A percentile compares a stretch with the other conserved stretches of the same genome.
phyloP scores from a whole-genome alignment of 1,140 invertebrate genomes.

The Drepana arcuata region DNA sequence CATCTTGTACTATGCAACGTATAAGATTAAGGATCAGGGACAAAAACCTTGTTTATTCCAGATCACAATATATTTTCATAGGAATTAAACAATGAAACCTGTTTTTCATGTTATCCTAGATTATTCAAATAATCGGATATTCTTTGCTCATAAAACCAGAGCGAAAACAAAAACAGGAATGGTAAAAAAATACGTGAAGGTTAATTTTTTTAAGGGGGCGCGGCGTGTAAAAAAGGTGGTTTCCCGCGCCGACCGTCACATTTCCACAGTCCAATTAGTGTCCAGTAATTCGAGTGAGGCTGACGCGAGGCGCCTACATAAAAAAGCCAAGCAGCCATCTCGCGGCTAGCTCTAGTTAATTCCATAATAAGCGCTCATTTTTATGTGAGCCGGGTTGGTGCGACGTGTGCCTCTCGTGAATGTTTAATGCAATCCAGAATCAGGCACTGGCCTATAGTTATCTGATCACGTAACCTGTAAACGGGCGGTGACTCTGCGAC shows the following conservation, averaged over 20 bases:
- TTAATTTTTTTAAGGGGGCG: no score
- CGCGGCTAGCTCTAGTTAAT: conserved; percentile 53
- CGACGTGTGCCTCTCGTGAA: conserved; percentile 43
- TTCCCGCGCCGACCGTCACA: conserved; percentile 52
- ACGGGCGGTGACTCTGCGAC: conserved; percentile 24
- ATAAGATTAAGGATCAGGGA: no score
- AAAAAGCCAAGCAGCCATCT: conserved; percentile 48
- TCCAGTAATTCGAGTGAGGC: conserved; percentile 59
- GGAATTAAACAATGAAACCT: no score
- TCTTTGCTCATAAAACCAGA: no score
- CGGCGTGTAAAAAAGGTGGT: conserved; percentile 43
- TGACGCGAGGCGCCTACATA: conserved; percentile 44
- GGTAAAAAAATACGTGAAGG: no score
- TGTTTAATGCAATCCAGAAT: conserved; percentile 52
- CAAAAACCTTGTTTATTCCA: no score
- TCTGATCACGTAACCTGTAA: conserved; percentile 42
- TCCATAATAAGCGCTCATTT: conserved; percentile 68
- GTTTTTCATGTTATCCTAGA: no score
- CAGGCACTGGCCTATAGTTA: conserved; percentile 24
- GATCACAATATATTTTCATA: no score
- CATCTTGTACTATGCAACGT: no score
- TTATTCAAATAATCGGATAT: no score
- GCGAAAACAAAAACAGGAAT: no score
- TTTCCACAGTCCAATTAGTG: conserved; percentile 67
- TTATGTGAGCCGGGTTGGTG: conserved; percentile 47